Conservation (phyloP, 2,113 vertebrate species). For the Nothocercus julius region DNA sequence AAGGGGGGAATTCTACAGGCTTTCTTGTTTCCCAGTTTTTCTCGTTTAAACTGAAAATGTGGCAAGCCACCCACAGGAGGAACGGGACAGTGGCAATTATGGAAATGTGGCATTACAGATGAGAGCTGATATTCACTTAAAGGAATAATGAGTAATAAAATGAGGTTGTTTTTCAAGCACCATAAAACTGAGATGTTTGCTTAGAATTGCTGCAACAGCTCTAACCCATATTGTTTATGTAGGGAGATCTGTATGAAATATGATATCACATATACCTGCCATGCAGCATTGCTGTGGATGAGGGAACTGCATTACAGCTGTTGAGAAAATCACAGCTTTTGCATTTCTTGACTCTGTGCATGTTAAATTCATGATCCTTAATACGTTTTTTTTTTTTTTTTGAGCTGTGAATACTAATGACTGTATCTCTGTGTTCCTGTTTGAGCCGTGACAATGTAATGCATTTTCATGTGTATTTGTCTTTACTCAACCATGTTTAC, state of each 20-base stretch:
- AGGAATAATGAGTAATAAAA: neutral
- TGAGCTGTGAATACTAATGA: neutral
- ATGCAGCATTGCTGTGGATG: neutral
- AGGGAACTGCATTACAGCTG: neutral
- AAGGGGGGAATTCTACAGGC: neutral
- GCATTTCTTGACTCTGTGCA: neutral
- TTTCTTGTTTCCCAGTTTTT: neutral
- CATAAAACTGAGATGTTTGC: neutral
- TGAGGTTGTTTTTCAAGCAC: neutral
- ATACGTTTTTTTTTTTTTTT: neutral
- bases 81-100: neutral
- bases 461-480: neutral
- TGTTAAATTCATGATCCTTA: neutral
- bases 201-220: neutral
- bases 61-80: neutral
- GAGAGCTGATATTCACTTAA: neutral
- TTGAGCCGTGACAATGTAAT: neutral
- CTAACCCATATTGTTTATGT: neutral
- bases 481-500: neutral
- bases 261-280: neutral
- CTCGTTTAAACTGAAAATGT: neutral
- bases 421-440: neutral
- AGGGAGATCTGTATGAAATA: neutral
- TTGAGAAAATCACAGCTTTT: neutral
- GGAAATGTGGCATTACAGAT: neutral